phyloP scores from a whole-genome alignment of 2,113 vertebrate genomes.

The Saimiri boliviensis region DNA sequence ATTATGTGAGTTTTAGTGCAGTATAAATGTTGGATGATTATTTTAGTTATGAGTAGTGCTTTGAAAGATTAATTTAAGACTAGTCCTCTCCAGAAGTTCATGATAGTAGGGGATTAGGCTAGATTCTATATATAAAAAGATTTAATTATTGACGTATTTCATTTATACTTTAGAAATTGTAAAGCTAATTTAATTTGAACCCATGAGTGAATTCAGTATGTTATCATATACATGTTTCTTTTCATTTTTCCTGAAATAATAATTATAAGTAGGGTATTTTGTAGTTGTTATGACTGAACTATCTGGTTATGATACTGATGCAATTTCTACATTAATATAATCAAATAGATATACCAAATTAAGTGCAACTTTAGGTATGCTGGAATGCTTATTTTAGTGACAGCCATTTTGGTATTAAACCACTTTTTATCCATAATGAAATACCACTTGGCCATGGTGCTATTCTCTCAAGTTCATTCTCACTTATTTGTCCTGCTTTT shows the following conservation, averaged over 20 bases:
- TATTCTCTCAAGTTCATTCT: background rate
- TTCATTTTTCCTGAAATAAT: slow-evolving; percentile 22
- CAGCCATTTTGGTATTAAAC: background rate
- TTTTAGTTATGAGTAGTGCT: background rate
- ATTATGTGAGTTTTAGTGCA: slow-evolving; percentile 1
- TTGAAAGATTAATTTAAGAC: slow-evolving; percentile 55
- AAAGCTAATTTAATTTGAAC: slow-evolving; percentile 23
- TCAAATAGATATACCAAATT: background rate
- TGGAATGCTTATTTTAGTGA: slow-evolving; percentile 9
- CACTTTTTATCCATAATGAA: background rate
- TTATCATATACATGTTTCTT: background rate
- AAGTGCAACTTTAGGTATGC: background rate
- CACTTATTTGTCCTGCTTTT: background rate
- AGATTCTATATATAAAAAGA: slow-evolving; percentile 16
- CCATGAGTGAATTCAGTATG: background rate
- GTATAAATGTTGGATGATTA: background rate
- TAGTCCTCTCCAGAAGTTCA: slow-evolving; percentile 12
- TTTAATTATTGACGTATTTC: background rate
- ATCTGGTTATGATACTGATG: background rate
- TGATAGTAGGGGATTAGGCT: background rate
- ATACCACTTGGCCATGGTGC: background rate
- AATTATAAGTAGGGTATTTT: background rate
- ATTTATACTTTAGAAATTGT: slow-evolving; percentile 38
- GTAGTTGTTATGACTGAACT: background rate
- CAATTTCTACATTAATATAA: slow-evolving; percentile 8